These are phyloP conservation scores for Torymus auratus DNA, from an alignment of 2,888 invertebrate genomes.

Conservation along the genomic window DNA sequence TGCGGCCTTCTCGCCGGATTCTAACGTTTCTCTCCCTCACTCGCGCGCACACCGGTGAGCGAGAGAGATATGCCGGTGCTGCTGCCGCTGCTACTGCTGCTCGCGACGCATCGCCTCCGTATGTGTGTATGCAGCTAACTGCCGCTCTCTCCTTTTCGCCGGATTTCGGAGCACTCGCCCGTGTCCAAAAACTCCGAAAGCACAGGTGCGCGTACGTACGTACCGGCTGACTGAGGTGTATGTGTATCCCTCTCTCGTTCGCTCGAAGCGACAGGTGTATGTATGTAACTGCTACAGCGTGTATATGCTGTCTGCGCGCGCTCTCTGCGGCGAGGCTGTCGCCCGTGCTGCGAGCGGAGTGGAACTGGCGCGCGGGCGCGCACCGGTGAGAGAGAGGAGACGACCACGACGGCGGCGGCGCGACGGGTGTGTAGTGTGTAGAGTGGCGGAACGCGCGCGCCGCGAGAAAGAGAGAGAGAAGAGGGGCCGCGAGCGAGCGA, in stretches of 20 bases:
- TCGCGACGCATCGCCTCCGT: background rate
- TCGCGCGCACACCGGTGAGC: too few relatives aligned
- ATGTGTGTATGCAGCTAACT: background rate
- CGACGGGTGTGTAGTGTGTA: background rate
- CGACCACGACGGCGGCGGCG: constrained; percentile 17
- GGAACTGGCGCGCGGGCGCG: constrained; percentile 38
- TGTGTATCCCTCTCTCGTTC: too few relatives aligned
- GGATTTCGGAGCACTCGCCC: background rate
- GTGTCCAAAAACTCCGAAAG: too few relatives aligned
- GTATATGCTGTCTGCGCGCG: background rate
- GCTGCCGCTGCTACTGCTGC: background rate
- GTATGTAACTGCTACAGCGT: background rate
- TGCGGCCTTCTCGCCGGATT: background rate
- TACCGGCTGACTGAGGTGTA: too few relatives aligned
- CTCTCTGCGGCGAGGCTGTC: background rate
- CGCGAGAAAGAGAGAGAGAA: background rate
- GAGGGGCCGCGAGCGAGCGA: background rate
- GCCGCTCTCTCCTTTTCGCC: background rate
- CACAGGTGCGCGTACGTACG: too few relatives aligned
- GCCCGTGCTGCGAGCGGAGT: constrained; percentile 29
- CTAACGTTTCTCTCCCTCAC: background rate
- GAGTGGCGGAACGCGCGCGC: background rate
- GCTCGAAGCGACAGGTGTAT: background rate
- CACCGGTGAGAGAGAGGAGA: background rate
- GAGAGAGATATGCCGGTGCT: too few relatives aligned